phyloP scores from a whole-genome alignment of 2,113 vertebrate genomes.

The Thermophis baileyi region DNA sequence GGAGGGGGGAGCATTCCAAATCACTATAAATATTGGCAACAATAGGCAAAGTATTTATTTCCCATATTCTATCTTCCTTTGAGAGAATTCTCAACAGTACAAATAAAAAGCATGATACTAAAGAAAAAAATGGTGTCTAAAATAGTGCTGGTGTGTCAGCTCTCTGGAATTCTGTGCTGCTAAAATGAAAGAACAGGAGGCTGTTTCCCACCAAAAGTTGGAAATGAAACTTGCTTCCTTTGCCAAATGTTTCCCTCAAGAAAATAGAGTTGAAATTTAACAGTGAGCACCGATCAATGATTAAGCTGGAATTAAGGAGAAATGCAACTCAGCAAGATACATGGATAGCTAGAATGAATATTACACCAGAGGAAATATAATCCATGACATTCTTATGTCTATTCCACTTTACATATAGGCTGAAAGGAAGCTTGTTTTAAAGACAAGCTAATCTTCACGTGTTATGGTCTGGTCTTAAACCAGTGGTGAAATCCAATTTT shows the following conservation, averaged over 20 bases:
- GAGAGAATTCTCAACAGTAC: background rate
- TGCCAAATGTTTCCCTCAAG: background rate
- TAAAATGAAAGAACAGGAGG: background rate
- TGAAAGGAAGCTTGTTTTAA: background rate
- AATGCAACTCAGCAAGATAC: background rate
- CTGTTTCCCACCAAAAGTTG: background rate
- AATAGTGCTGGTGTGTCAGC: background rate
- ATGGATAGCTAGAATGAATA: background rate
- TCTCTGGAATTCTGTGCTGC: background rate
- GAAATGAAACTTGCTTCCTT: background rate
- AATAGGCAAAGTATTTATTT: background rate
- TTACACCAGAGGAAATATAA: background rate
- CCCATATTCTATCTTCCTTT: background rate
- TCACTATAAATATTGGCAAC: background rate
- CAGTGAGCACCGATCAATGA: background rate
- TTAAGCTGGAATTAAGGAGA: background rate
- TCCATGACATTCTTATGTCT: background rate
- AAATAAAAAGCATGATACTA: background rate
- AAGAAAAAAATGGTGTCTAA: background rate
- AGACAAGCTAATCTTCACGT: background rate
- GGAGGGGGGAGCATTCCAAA: background rate
- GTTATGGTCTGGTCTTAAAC: background rate
- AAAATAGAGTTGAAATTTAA: background rate
- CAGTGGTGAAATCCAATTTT: too few relatives aligned
- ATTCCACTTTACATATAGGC: rapidly evolving